Conservation (phyloP, 2,888 invertebrate genomes). For the Ypsolopha scabrella region DNA sequence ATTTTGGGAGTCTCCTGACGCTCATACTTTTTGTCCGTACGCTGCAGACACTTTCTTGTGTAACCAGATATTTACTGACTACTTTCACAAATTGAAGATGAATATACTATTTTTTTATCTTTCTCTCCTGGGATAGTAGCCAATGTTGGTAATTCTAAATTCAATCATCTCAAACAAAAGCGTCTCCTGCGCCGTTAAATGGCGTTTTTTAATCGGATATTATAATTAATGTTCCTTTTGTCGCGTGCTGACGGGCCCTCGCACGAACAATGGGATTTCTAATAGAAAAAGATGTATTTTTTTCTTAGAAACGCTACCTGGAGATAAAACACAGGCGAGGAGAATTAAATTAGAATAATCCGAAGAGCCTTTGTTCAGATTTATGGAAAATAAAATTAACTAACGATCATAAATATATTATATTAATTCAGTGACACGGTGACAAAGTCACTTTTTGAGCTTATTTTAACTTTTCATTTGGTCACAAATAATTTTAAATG, state of each 20-base stretch:
- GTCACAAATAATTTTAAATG: constrained; percentile 1
- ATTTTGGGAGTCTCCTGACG: constrained; percentile 64
- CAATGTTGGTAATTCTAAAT: constrained; percentile 63
- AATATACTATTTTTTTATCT: constrained; percentile 24
- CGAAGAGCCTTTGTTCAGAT: constrained; percentile 35
- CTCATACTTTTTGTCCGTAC: constrained; percentile 52
- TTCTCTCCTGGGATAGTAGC: constrained; percentile 41
- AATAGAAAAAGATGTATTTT: constrained; percentile 67
- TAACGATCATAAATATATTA: constrained; percentile 11
- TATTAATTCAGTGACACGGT: constrained; percentile 7
- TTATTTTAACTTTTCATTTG: background rate
- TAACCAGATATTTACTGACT: constrained; percentile 43
- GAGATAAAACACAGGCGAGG: constrained; percentile 61
- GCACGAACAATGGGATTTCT: constrained; percentile 68
- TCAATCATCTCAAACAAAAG: constrained; percentile 68
- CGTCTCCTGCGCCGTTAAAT: constrained; percentile 62
- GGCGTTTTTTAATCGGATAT: constrained; percentile 71
- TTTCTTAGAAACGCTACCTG: constrained; percentile 67
- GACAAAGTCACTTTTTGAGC: background rate
- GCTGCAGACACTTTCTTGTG: constrained; percentile 40
- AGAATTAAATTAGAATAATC: constrained; percentile 63
- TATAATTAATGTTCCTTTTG: constrained; percentile 72
- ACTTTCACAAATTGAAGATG: constrained; percentile 21
- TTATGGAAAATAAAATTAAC: constrained; percentile 22
- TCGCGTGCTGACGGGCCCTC: constrained; percentile 68